Conservation (phyloP, 2,797 vertebrate species). For the Sciurus vulgaris region DNA sequence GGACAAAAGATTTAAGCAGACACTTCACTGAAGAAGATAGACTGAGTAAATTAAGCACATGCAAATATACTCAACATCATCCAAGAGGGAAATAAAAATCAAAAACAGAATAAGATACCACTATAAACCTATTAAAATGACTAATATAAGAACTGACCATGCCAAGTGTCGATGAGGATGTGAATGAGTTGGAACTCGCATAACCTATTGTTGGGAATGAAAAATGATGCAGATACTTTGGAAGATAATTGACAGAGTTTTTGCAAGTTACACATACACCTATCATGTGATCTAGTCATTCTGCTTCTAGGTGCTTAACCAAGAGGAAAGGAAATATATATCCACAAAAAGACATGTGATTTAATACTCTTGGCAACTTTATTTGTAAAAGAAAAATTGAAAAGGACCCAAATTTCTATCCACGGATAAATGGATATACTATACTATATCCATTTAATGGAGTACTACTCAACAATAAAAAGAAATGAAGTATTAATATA, state of each 20-base stretch:
- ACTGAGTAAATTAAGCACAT: background rate
- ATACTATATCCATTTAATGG: background rate
- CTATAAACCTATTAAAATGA: background rate
- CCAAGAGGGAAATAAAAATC: background rate
- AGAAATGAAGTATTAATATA: background rate
- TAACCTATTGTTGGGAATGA: background rate
- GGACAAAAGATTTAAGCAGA: constrained; percentile 13
- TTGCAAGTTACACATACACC: background rate
- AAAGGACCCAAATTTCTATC: background rate
- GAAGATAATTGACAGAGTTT: background rate
- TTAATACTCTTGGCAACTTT: background rate
- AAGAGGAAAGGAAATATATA: background rate
- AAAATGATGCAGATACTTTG: background rate
- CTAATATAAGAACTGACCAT: background rate
- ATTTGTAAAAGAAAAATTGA: constrained; percentile 22
- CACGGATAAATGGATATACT: background rate
- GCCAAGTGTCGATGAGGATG: background rate
- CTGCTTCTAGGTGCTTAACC: background rate
- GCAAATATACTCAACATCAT: background rate
- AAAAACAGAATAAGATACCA: background rate
- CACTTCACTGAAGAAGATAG: background rate
- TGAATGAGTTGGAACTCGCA: background rate
- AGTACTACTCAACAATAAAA: background rate
- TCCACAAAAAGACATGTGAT: background rate
- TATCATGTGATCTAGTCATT: background rate